Evolutionary conservation across 2,113 vertebrate genomes (phyloP).

Genomic region (Protobothrops mucrosquamatus): DNA sequence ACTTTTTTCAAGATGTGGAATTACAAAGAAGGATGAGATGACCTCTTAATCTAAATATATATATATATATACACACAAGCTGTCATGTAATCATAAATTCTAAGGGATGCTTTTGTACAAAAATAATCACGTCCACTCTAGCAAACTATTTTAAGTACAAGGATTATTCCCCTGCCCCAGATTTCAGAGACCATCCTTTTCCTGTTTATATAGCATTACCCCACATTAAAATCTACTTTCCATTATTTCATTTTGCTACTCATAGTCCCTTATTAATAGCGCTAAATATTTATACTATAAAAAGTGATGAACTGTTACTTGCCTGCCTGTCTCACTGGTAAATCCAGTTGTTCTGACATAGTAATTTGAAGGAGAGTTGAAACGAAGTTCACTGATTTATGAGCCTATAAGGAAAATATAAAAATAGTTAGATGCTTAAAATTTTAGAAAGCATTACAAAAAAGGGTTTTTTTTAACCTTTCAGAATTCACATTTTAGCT

Average conservation of each 20-base stretch:
- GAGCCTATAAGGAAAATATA: constrained; percentile 75
- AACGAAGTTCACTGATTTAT: constrained; percentile 93
- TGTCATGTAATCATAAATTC: not conserved
- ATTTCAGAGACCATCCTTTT: not conserved
- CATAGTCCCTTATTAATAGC: not conserved
- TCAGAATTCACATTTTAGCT: not conserved
- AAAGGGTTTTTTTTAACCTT: not conserved
- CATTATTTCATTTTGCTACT: not conserved
- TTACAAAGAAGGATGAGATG: not conserved
- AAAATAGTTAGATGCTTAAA: not conserved
- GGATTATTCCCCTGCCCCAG: not conserved
- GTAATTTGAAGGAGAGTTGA: constrained; percentile 95
- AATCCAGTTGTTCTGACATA: constrained; percentile 97
- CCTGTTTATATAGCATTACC: not conserved
- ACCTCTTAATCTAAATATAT: not conserved
- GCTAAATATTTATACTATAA: not conserved
- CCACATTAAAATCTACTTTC: not conserved
- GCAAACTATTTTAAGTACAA: not conserved
- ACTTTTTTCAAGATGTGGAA: not conserved
- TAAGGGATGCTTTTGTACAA: not conserved
- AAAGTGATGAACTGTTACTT: constrained; percentile 58
- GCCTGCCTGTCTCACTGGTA: constrained; percentile 98
- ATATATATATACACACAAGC: not conserved
- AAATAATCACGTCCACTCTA: not conserved
- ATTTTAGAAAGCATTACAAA: constrained; percentile 9